phyloP scores from a whole-genome alignment of 2,797 vertebrate species.

The Kryptopterus vitreolus region DNA sequence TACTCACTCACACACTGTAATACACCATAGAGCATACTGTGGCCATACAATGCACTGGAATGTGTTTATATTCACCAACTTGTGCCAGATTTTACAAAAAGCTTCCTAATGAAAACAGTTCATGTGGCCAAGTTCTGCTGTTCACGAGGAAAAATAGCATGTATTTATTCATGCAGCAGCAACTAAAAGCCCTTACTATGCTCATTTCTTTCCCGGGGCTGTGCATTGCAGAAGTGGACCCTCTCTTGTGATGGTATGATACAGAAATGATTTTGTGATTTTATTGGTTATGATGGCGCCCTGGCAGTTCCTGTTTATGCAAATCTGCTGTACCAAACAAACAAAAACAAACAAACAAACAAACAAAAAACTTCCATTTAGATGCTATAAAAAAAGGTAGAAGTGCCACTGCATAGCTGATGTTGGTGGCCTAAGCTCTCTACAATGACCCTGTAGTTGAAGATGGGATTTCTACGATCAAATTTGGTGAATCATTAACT shows the following conservation, averaged over 20 bases:
- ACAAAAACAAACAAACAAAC: no score
- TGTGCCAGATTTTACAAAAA: background rate
- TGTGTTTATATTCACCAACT: background rate
- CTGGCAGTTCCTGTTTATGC: background rate
- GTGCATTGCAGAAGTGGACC: background rate
- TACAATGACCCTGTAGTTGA: background rate
- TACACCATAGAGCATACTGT: background rate
- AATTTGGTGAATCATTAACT: background rate
- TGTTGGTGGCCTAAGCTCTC: background rate
- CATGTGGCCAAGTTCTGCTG: no score
- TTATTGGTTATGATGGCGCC: background rate
- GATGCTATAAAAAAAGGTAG: background rate
- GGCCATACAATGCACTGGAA: background rate
- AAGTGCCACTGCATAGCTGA: background rate
- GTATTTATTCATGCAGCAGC: background rate
- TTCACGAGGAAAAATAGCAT: background rate
- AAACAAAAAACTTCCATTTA: no score
- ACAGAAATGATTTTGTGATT: background rate
- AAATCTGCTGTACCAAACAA: background rate
- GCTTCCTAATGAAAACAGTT: background rate
- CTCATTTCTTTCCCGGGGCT: background rate
- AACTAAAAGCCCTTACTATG: background rate
- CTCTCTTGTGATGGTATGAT: background rate
- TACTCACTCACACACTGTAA: background rate
- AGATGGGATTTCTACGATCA: background rate